Conservation (phyloP, 2,113 vertebrate species). For the Thunnus maccoyii region DNA sequence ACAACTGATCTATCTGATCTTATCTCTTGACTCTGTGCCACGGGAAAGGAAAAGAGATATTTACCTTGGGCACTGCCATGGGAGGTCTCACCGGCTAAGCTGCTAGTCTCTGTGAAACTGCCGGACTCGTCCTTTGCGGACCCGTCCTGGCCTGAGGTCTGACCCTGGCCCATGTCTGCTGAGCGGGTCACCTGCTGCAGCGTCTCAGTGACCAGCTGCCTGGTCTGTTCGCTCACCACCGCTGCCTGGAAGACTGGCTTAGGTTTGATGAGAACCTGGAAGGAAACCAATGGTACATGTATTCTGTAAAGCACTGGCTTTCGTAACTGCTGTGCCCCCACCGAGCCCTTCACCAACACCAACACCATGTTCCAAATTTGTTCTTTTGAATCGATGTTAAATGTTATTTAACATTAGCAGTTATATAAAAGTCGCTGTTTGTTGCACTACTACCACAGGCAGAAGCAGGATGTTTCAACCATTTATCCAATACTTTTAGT, state of each 20-base stretch:
- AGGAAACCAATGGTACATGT: constrained; percentile 9
- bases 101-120: constrained; percentile 85
- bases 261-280: constrained; percentile 97
- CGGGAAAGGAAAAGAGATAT: neutral
- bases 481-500: too few species aligned
- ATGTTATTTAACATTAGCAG: too few species aligned
- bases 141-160: constrained; percentile 85
- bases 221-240: constrained; percentile 95
- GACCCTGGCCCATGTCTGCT: constrained; percentile 84
- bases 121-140: constrained; percentile 88
- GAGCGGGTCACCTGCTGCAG: constrained; percentile 94
- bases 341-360: too few species aligned
- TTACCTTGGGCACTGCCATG: constrained; percentile 87
- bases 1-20: neutral
- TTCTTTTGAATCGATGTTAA: too few species aligned
- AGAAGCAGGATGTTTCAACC: too few species aligned
- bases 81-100: constrained; percentile 86
- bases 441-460: too few species aligned
- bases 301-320: too few species aligned
- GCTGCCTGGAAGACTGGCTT: constrained; percentile 98
- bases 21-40: neutral
- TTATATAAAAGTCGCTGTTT: too few species aligned
- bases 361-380: too few species aligned
- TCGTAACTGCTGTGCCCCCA: too few species aligned
- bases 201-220: constrained; percentile 96